phyloP scores from a whole-genome alignment of 2,888 invertebrate genomes.

The Glyphotaelius pellucidus region DNA sequence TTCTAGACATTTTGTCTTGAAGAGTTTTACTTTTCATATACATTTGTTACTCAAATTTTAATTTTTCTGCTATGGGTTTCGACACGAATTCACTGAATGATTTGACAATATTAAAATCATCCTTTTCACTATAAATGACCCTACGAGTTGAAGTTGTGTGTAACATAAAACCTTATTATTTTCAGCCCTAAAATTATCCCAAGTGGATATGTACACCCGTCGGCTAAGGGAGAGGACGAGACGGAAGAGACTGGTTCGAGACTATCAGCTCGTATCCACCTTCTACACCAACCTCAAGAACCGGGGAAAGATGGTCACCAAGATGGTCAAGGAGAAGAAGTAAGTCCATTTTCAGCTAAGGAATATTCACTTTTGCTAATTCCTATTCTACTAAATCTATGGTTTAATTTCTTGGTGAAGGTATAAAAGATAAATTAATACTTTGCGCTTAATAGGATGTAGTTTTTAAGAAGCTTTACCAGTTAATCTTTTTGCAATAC shows the following conservation, averaged over 20 bases:
- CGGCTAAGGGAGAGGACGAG: conserved; percentile 90
- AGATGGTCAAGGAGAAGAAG: conserved; percentile 89
- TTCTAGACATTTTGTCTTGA: too few relatives aligned
- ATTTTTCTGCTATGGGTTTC: too few relatives aligned
- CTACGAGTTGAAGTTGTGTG: neutral
- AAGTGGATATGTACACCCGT: conserved; percentile 94
- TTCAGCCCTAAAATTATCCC: conserved; percentile 90
- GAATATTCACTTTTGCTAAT: neutral
- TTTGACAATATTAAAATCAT: neutral
- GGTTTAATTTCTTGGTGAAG: too few relatives aligned
- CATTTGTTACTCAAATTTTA: too few relatives aligned
- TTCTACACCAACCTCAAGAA: conserved; percentile 85
- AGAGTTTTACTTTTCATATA: too few relatives aligned
- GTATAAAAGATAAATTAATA: too few relatives aligned
- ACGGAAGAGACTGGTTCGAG: conserved; percentile 92
- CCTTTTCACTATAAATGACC: neutral
- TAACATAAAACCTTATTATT: conserved; percentile 67
- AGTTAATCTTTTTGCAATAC: too few relatives aligned
- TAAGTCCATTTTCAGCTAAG: conserved; percentile 70
- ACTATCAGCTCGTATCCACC: conserved; percentile 92
- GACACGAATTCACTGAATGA: too few relatives aligned
- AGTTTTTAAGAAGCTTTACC: too few relatives aligned
- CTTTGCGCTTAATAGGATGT: too few relatives aligned
- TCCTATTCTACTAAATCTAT: too few relatives aligned
- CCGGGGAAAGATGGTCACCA: conserved; percentile 77